Evolutionary conservation across 2,888 invertebrate species (phyloP), one percentile per base, ranked within the genome.

Genomic region (Amphipyra tragopoginis): DNA sequence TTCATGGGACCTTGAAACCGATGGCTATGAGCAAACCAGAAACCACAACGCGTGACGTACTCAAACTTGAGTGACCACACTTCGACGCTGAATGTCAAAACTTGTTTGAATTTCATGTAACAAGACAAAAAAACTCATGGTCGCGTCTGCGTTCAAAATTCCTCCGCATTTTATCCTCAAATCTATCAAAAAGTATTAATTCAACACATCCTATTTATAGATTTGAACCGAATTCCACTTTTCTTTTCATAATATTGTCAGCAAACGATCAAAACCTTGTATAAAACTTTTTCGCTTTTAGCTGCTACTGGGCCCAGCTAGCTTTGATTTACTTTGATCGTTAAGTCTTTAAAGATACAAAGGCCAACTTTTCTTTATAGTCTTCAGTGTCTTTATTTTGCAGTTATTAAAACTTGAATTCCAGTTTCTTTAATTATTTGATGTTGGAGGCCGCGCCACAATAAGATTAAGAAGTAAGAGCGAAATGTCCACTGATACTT

Each of bases 1-100:
- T 15, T 50, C 65, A 77, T 50, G 33, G 47, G 13, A 52, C 65
- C 77, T 77, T 75, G 65, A 58, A 69, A 58, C 52, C 10, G 7
- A 42, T 60, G 43, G 8, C 29, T 73, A 44, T 68, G 50, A 50
- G 45, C 26, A 69, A 72, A 63, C 38, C 59, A 7, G 34, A 52
- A 14, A 62, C 50, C 50, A 56, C 56, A 56, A 45, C 48, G 43
- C 53, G 50, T 75, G 76, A 52, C 56, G 49, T 26, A 56, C 40
- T 54, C 44, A 62, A 51, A 62, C 43, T 51, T 60, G 40, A 56
- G 40, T 59, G 53, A 65, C 52, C 57, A 63, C 67, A 60, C 50
- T 15, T 55, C 49, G n/a, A 45, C 64, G n/a, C 0, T 29, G 11
- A 43, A 29, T 72, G 45, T 34, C 50, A 54, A 68, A 69, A 74